Evolutionary conservation across 2,113 vertebrate species (phyloP).

Genomic region (Sturnira hondurensis): DNA sequence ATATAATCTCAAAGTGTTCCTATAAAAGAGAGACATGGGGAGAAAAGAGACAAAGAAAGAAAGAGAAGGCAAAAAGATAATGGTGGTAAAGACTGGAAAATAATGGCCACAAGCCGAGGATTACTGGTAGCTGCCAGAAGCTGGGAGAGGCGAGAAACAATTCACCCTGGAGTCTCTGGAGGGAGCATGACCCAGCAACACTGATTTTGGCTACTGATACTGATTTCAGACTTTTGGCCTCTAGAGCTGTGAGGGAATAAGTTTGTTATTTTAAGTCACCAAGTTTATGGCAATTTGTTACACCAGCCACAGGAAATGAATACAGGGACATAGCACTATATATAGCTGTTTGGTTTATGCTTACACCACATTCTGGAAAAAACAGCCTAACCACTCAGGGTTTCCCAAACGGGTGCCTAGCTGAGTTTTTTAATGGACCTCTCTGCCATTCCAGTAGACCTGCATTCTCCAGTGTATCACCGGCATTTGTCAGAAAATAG

Average conservation of each 20-base stretch:
- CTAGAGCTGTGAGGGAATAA: neutral
- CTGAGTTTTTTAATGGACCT: neutral
- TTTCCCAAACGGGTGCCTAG: neutral
- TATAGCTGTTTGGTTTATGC: neutral
- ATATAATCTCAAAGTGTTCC: neutral
- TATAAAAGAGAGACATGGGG: neutral
- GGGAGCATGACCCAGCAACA: neutral
- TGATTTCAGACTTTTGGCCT: neutral
- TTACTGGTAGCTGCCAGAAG: neutral
- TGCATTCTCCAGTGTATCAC: neutral
- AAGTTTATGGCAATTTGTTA: neutral
- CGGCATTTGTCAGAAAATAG: neutral
- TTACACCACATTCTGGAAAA: neutral
- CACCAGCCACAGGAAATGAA: neutral
- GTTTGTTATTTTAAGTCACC: slow-evolving; percentile 2
- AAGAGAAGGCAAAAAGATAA: neutral
- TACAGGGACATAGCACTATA: neutral
- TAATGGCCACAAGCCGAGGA: neutral
- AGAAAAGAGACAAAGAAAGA: neutral
- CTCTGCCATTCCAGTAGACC: neutral
- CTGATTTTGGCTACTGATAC: neutral
- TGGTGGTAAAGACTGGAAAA: neutral
- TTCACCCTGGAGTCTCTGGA: neutral
- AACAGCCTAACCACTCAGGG: neutral
- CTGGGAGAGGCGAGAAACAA: neutral